A percentile compares a stretch with the other conserved stretches of the same genome.
Conservation (phyloP, 2,888 invertebrate species). For the Cremastinae sp. region DNA sequence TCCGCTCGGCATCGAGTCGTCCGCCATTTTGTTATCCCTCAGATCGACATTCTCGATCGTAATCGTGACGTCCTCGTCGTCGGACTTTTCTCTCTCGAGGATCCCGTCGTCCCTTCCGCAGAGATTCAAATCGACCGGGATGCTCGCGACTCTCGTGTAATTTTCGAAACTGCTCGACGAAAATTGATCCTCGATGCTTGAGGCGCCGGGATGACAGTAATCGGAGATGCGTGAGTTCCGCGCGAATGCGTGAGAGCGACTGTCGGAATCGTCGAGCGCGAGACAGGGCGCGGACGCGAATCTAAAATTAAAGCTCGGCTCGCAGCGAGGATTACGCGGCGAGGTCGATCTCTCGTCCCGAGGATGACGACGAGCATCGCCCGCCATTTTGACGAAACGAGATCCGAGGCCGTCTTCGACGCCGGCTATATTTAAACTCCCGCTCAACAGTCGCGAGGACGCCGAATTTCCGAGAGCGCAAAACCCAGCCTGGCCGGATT, state of each 20-base stretch:
- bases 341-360: conserved; percentile 46
- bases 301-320: conserved; percentile 78
- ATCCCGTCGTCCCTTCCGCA: conserved; percentile 74
- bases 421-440: conserved; percentile 76
- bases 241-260: conserved; percentile 40
- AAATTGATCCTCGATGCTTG: conserved; percentile 60
- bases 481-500: conserved; percentile 69
- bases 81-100: conserved; percentile 38
- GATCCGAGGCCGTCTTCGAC: conserved; percentile 62
- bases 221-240: conserved; percentile 42
- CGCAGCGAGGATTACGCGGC: conserved; percentile 62
- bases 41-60: conserved; percentile 13
- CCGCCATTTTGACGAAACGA: conserved; percentile 65
- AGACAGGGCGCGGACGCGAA: conserved; percentile 79
- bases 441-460: conserved; percentile 70
- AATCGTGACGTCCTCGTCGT: conserved; percentile 33
- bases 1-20: conserved; percentile 49
- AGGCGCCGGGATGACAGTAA: conserved; percentile 28
- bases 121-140: conserved; percentile 86
- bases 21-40: conserved; percentile 66
- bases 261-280: conserved; percentile 70
- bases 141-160: conserved; percentile 81
- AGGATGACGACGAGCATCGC: conserved; percentile 59
- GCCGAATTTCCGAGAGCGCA: conserved; percentile 63
- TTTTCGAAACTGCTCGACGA: conserved; percentile 74